A percentile compares a stretch with the other conserved stretches of the same genome.
Conservation (phyloP, 2,888 invertebrate species). For the Oconnorella tubifera region DNA sequence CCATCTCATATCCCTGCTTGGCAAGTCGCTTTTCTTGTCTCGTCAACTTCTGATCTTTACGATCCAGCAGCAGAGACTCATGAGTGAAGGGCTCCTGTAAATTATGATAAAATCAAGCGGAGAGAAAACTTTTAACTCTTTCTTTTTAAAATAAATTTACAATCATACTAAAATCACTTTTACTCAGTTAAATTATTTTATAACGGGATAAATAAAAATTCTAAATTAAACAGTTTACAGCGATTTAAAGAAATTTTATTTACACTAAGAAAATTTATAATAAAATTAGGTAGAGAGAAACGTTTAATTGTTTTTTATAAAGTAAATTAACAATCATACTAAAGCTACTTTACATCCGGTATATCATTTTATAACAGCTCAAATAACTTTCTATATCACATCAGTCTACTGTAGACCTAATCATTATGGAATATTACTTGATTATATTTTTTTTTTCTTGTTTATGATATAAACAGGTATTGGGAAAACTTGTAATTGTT, state of each 20-base stretch:
- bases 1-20: conserved; percentile 86
- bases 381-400: no score
- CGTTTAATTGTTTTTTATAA: no score
- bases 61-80: conserved; percentile 86
- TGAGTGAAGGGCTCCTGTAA: conserved; percentile 82
- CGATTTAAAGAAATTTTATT: neutral
- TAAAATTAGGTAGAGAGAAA: no score
- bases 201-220: neutral
- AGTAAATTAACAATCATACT: no score
- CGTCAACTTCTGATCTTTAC: conserved; percentile 89
- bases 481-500: no score
- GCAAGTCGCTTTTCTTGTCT: conserved; percentile 89
- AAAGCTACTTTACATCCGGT: no score
- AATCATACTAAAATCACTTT: neutral
- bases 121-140: no score
- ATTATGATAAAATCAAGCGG: neutral
- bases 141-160: neutral
- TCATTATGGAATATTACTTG: no score
- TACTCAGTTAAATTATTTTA: neutral
- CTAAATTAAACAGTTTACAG: neutral
- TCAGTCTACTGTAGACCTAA: no score
- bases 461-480: no score
- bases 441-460: no score
- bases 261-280: neutral
- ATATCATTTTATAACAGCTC: no score